Percentiles rank a stretch among this genome's conserved stretches.
Conservation (phyloP, 92 coral and sea anemone species). For the Zoanthus gigantus region DNA sequence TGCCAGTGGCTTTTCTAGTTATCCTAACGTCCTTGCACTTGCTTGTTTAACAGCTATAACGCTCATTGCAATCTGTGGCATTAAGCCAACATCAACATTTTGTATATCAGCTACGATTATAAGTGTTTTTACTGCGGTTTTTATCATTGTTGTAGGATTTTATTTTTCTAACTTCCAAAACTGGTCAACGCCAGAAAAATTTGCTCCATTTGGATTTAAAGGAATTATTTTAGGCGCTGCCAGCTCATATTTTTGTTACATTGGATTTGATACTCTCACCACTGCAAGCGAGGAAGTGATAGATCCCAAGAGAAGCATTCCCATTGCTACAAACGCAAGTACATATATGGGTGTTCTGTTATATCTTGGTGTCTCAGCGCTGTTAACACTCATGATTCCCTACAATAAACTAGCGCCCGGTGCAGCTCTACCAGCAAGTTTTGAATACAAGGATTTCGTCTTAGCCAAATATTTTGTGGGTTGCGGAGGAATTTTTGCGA, state of each 20-base stretch:
- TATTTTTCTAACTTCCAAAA: constrained; percentile 78
- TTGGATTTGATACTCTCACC: constrained; percentile 85
- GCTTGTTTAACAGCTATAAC: constrained; percentile 56
- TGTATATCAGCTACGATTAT: constrained; percentile 75
- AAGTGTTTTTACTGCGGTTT: constrained; percentile 67
- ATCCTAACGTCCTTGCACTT: constrained; percentile 79
- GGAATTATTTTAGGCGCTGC: constrained; percentile 88
- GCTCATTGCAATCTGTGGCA: constrained; percentile 69
- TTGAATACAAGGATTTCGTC: constrained; percentile 70
- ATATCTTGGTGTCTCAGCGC: constrained; percentile 74
- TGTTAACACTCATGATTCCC: constrained; percentile 84
- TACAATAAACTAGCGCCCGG: constrained; percentile 66
- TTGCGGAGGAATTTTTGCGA: constrained; percentile 82
- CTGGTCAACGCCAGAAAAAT: constrained; percentile 79
- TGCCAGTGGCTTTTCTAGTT: constrained; percentile 63
- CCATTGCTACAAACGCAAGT: constrained; percentile 72
- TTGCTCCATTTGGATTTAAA: constrained; percentile 81
- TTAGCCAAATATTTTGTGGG: constrained; percentile 83
- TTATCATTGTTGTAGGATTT: constrained; percentile 76
- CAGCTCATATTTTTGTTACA: constrained; percentile 81
- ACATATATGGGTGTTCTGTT: constrained; percentile 81
- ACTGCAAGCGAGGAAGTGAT: constrained; percentile 83
- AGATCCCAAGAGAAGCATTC: constrained; percentile 70
- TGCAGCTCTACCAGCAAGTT: constrained; percentile 75
- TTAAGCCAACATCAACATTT: constrained; percentile 71